Base-by-base conservation (phyloP, 2,113 vertebrate species). In the Crotalus helleri region DNA sequence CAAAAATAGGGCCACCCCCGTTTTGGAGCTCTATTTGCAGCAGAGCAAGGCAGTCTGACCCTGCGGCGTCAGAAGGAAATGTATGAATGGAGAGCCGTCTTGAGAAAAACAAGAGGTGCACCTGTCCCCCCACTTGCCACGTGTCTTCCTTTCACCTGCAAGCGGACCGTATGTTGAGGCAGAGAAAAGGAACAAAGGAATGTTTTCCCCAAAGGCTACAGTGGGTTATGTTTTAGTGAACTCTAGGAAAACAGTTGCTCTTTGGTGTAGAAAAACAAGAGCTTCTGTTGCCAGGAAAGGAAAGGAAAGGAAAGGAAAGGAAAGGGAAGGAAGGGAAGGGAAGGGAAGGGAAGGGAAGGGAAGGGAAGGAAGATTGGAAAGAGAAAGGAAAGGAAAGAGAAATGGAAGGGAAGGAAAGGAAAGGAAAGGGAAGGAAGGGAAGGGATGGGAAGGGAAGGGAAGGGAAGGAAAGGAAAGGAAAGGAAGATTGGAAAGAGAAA, bases 1-100 rank as follows among this genome's bases (percentile, higher is more conserved):
- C 64, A 58, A 96, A 74, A 96, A 96, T 96, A 97, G 95, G 95
- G 95, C 95, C 95, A 90, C 92, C 95, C 94, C 95, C 94, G 24
- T 21, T 3, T 24, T 1, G 4, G 54, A 6, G 11, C 81, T 55
- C 17, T 24, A 1, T 21, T 5, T 54, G n/a, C 44, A 92, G n/a
- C 85, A 46, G 49, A 39, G 24, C 3, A 5, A 74, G 33, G 8
- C 17, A 24, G 44, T 55, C 33, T n/a, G 87, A 88, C 33, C 51
- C 29, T n/a, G 88, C 5, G 9, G 54, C 15, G 21, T 23, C 54
- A 59, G 54, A 59, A 39, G 9, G 33, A 44, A 81, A 44, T 3
- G 33, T 8, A 81, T 81, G 74, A 81, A 81, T 81, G 39, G 74
- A 81, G 69, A 39, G 5, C 69, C 33, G 19, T 39, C 8, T 9